Percentiles rank a stretch among this genome's conserved stretches.
Evolutionary conservation across 1,140 invertebrate species (phyloP).

Genomic region (Bombus waltoni): DNA sequence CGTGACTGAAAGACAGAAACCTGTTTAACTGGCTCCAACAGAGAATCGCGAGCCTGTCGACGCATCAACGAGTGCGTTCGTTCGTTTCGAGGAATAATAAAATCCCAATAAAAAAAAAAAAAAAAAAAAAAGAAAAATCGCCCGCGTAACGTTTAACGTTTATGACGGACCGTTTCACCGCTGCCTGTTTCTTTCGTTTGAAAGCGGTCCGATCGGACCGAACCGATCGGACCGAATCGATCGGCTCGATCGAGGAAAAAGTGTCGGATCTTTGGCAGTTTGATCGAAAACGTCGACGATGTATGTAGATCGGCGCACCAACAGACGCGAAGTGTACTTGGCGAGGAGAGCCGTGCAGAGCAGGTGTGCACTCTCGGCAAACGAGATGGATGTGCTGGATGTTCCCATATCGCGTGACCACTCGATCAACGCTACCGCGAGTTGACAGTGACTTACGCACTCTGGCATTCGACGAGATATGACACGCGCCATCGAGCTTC

Average conservation of each 20-base stretch:
- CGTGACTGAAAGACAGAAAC: too few relatives aligned
- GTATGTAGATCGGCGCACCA: background rate
- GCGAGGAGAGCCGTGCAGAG: constrained; percentile 46
- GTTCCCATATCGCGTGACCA: constrained; percentile 77
- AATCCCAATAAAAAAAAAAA: too few relatives aligned
- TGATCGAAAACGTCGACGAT: constrained; percentile 12
- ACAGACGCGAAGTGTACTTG: constrained; percentile 36
- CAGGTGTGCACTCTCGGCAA: constrained; percentile 62
- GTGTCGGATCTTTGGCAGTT: background rate
- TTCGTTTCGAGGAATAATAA: too few relatives aligned
- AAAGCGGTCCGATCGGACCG: too few relatives aligned
- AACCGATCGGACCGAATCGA: background rate
- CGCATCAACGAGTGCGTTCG: too few relatives aligned
- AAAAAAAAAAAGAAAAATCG: too few relatives aligned
- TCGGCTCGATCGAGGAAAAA: background rate
- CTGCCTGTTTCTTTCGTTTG: too few relatives aligned
- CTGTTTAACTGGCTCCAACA: too few relatives aligned
- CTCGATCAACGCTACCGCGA: constrained; percentile 79
- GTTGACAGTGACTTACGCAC: constrained; percentile 78
- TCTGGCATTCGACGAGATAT: constrained; percentile 72
- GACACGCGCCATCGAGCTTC: constrained; percentile 66
- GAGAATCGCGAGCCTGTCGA: too few relatives aligned
- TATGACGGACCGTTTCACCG: too few relatives aligned
- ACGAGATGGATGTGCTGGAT: constrained; percentile 78
- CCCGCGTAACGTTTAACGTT: too few relatives aligned